Base-by-base conservation (phyloP, 1,140 invertebrate species). In the Bactericera cockerelli region DNA sequence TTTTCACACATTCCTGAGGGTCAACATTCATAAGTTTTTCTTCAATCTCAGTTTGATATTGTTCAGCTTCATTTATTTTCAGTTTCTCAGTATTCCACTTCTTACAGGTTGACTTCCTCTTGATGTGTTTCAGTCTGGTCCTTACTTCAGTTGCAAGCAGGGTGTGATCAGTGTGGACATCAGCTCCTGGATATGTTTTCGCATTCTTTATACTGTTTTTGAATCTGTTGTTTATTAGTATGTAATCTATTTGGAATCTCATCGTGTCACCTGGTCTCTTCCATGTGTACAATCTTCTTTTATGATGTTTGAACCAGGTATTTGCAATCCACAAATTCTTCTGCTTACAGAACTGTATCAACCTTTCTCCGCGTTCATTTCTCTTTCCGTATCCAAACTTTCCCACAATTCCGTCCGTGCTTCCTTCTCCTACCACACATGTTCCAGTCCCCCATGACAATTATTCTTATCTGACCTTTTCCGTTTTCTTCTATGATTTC, bases 381-480 rank as follows among this genome's bases (percentile, higher is more conserved):
- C 57, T 55, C 22, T 21, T 56, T 55, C 61, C 58, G 16, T 49
- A 24, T 56, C 61, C 57, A 53, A 33, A 59, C 6, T 59, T 26
- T 25, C 61, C 57, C 14, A 59, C 42, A 13, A 28, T 33, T 24
- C 55, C 24, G 33, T 33, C 26, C 3, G 1, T 26, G 26, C 42
- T 4, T 38, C 24, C 39, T 21, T 59, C 57, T 59, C 58, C 58
- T 24, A 59, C 54, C 14, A 59, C 16, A 19, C 39, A n/a, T 58
- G 56, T 62, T 62, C 33, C 53, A 62, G 36, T 62, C 61, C 4
- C 53, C 58, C 49, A 62, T 62, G 2, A 61, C 39, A 6, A 59
- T 59, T 11, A 16, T n/a, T n/a, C n/a, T n/a, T n/a, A n/a, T n/a
- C n/a, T n/a, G n/a, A n/a, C n/a, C n/a, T n/a, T n/a, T n/a, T n/a